Base-by-base conservation (phyloP, 2,888 invertebrate genomes). In the Heliconius ethilla region DNA sequence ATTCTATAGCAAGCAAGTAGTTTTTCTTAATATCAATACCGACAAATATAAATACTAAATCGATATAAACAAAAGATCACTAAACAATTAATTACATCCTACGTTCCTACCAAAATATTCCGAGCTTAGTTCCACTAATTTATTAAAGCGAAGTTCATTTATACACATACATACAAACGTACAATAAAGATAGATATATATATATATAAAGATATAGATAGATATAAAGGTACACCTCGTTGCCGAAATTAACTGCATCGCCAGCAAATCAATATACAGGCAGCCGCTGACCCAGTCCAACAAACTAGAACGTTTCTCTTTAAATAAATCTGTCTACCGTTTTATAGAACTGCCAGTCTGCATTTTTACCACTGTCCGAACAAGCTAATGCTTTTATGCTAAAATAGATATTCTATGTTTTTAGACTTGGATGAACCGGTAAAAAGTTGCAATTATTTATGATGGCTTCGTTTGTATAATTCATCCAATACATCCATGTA, bases 181-280 rank as follows among this genome's bases (percentile, higher is more conserved):
- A 62, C 62, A 62, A 63, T 13, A 13, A 63, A 25, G 25, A 55
- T 63, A 63, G 15, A 25, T 45, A 45, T 15, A 15, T 59, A 62
- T 2, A 27, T 27, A 27, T 2, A 11, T 63, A 63, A 9, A 63
- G 13, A 63, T 25, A 33, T 22, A 75, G 22, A 29, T 59, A 25
- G 67, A 27, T 27, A 69, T 76, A 76, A 9, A 22, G 55, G 22
- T 40, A 76, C 81, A 84, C 84, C 86, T 80, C 86, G 88, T 86
- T 88, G 90, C 92, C 92, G 90, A 93, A 93, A 91, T 93, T 92
- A 93, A 90, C 91, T 86, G 83, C 84, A 82, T 89, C 85, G 90
- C 89, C 89, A 88, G 85, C 88, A 87, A 93, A 94, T 94, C 93
- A 92, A 94, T 94, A 94, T 89, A 90, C 89, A 89, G 87, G 85